phyloP scores from a whole-genome alignment of 2,888 invertebrate species.

The Machimus rusticus region DNA sequence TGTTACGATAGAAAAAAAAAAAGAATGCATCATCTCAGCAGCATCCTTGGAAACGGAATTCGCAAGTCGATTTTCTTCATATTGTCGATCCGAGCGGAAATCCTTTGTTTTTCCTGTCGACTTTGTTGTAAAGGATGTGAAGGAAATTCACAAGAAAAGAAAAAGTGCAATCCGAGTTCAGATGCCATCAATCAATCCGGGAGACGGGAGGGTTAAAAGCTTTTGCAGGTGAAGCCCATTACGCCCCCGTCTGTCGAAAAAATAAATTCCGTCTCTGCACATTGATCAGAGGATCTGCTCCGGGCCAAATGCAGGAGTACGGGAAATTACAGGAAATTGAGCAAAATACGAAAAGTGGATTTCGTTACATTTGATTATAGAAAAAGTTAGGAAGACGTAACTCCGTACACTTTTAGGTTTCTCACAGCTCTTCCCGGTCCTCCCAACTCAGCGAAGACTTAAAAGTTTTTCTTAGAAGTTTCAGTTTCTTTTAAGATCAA shows the following conservation, averaged over 20 bases:
- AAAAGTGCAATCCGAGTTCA: neutral
- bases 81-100: neutral
- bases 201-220: neutral
- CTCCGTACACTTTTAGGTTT: neutral
- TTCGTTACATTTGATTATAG: neutral
- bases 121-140: neutral
- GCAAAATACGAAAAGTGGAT: neutral
- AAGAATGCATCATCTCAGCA: neutral
- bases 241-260: neutral
- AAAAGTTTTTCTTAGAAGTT: neutral
- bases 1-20: neutral
- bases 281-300: neutral
- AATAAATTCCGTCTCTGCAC: neutral
- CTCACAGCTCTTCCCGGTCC: neutral
- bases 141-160: neutral
- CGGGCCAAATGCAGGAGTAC: neutral
- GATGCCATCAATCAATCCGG: neutral
- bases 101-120: neutral
- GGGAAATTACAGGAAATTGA: neutral
- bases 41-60: neutral
- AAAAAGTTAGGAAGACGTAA: neutral
- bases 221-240: neutral
- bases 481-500: neutral
- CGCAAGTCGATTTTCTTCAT: neutral
- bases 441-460: neutral